A percentile compares a stretch with the other conserved stretches of the same genome.
These are phyloP conservation scores for Habropoda laboriosa DNA, from an alignment of 1,140 invertebrate species.

Conservation along the genomic window DNA sequence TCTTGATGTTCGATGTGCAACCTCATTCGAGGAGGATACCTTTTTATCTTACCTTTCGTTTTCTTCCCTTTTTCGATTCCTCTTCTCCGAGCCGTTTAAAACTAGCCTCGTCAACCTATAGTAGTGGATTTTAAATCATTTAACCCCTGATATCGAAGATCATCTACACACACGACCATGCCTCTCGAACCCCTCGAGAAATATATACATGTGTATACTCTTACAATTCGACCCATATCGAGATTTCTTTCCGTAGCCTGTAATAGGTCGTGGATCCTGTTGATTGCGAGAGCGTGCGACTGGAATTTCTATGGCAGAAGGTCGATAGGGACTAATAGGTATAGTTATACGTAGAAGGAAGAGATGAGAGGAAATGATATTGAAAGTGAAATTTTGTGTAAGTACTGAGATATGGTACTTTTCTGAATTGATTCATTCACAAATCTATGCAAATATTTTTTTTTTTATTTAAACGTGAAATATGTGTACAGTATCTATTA, in stretches of 20 bases:
- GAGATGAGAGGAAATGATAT: neutral
- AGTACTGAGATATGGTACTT: too few species aligned
- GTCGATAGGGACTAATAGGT: neutral
- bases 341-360: neutral
- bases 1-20: neutral
- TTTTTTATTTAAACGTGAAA: too few species aligned
- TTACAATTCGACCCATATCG: constrained; percentile 21
- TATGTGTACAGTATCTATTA: too few species aligned
- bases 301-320: neutral
- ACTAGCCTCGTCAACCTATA: neutral
- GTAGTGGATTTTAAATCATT: constrained; percentile 43
- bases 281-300: neutral
- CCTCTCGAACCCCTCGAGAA: constrained; percentile 51
- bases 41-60: constrained; percentile 42
- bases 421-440: too few species aligned
- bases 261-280: neutral
- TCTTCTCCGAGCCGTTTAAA: neutral
- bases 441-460: too few species aligned
- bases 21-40: constrained; percentile 46
- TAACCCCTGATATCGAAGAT: constrained; percentile 50
- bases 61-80: constrained; percentile 5
- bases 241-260: neutral
- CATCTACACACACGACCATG: too few species aligned
- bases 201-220: neutral
- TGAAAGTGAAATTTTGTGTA: neutral